Conservation (phyloP, 2,888 invertebrate species). For the Rotaria socialis region DNA sequence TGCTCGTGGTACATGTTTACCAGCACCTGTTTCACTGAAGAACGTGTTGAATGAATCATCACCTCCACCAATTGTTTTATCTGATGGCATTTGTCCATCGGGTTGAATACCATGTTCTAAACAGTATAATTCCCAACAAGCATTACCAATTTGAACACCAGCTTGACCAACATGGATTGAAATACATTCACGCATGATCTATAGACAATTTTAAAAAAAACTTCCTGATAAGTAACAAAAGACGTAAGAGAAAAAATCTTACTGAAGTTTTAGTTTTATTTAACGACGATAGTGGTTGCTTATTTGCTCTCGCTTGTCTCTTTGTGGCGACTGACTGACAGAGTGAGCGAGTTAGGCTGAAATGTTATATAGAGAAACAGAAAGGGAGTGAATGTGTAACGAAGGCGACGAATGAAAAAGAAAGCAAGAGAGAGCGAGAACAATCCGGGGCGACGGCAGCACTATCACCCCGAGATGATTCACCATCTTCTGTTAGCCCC, state of each 20-base stretch:
- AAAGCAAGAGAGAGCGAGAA: not conserved
- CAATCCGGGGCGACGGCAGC: slow-evolving; percentile 17
- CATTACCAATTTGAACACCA: slow-evolving; percentile 63
- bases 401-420: slow-evolving; percentile 12
- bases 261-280: slow-evolving; percentile 20
- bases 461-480: not conserved
- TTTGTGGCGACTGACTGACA: slow-evolving; percentile 23
- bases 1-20: slow-evolving; percentile 68
- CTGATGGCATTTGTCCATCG: slow-evolving; percentile 47
- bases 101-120: slow-evolving; percentile 62
- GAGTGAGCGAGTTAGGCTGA: slow-evolving; percentile 26
- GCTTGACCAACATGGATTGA: slow-evolving; percentile 57
- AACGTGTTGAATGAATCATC: slow-evolving; percentile 82
- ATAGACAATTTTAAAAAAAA: not conserved
- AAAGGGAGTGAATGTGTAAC: slow-evolving; percentile 9
- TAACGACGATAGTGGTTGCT: not conserved
- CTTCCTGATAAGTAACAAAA: not conserved
- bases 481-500: not conserved
- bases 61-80: slow-evolving; percentile 55
- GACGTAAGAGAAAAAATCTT: not conserved
- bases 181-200: slow-evolving; percentile 29
- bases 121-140: slow-evolving; percentile 65
- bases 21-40: slow-evolving; percentile 78
- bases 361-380: slow-evolving; percentile 6
- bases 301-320: slow-evolving; percentile 1